Conservation (phyloP, 2,888 invertebrate genomes). For the Nezara viridula region DNA sequence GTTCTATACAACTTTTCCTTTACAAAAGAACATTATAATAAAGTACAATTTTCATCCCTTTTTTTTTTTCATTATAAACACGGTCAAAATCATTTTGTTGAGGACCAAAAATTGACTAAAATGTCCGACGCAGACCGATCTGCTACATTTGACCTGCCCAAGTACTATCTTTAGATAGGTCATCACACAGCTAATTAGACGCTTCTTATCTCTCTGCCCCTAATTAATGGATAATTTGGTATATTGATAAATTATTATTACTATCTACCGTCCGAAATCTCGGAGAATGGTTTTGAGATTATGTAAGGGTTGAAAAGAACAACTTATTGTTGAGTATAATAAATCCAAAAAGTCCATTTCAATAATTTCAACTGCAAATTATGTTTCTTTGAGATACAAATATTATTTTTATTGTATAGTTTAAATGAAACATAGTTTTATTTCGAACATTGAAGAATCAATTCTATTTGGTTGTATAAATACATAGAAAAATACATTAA, state of each 20-base stretch:
- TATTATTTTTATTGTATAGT: too few species aligned
- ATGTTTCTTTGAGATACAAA: neutral
- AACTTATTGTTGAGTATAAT: too few species aligned
- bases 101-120: neutral
- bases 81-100: neutral
- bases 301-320: neutral
- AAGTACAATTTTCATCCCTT: too few species aligned
- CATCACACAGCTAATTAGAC: neutral
- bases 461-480: too few species aligned
- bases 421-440: too few species aligned
- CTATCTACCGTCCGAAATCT: neutral
- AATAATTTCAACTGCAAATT: neutral
- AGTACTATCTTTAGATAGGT: slow-evolving; percentile 28
- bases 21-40: too few species aligned
- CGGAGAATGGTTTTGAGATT: neutral
- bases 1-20: too few species aligned
- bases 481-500: too few species aligned
- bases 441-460: too few species aligned
- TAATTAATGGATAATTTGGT: slow-evolving; percentile 13
- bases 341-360: neutral
- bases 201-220: neutral
- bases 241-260: neutral
- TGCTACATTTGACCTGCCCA: neutral
- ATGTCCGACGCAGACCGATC: neutral
- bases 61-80: too few species aligned